Base-by-base conservation (phyloP, 1,140 invertebrate genomes). In the Paracyclopina nana region DNA sequence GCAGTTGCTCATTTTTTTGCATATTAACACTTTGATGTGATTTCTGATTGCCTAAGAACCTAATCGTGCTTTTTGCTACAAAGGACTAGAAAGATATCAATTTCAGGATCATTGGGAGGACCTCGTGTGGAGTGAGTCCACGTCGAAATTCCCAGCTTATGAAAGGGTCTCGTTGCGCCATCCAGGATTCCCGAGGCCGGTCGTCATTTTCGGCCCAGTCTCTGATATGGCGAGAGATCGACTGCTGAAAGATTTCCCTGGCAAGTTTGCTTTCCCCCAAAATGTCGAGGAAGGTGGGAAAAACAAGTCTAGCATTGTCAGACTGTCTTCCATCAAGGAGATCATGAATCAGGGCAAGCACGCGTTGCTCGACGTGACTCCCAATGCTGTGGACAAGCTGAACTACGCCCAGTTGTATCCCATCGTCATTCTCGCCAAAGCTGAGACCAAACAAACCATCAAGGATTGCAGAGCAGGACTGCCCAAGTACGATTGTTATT, bases 381-480 rank as follows among this genome's bases (percentile, higher is more conserved):
- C 92, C 0, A 88, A 87, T 62, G 90, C 91, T 1, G 90, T 98
- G 3, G 92, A 98, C 64, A 73, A 88, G 52, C 70, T 98, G 8
- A 96, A 97, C 70, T 92, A 95, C 62, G 88, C 91, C 31, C 91
- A 96, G 67, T 91, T 95, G 65, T 95, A 94, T 68, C 94, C 94
- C 0, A 88, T 98, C 55, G 91, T 97, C 8, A 81, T 98, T 54
- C 92, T 94, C 65, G 69, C 97, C 42, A 83, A 91, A 63, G 83
- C 88, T 0, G 92, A 98, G 59, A 83, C 76, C 50, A 95, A 96
- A 61, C 83, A 87, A 58, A 76, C 85, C 30, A 78, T 98, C 42
- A 95, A 97, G 63, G 91, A 97, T 60, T 69, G 95, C 50, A 70
- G 92, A 59, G 79, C 75, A 58, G 82, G 57, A n/a, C 50, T 54